phyloP scores from a whole-genome alignment of 2,797 vertebrate species.

The Buphagus erythrorhynchus region DNA sequence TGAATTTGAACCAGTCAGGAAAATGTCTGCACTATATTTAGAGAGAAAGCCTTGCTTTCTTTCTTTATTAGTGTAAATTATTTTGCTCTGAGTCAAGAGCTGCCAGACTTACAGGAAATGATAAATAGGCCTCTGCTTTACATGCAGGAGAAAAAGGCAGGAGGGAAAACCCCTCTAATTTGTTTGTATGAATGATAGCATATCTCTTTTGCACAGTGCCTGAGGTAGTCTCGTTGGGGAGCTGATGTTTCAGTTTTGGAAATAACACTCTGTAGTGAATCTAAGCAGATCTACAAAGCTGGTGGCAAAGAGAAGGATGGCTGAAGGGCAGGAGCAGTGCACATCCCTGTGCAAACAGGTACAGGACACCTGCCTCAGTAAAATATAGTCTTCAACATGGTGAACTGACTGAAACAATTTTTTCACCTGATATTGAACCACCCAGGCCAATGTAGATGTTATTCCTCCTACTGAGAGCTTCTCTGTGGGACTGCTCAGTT shows the following conservation, averaged over 20 bases:
- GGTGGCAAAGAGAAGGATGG: background rate
- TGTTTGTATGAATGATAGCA: background rate
- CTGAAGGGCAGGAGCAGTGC: background rate
- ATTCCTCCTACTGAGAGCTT: background rate
- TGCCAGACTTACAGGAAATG: slow-evolving; percentile 5
- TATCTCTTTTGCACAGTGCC: background rate
- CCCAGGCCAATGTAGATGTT: background rate
- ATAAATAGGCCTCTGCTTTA: background rate
- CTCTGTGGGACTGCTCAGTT: background rate
- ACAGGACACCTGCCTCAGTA: background rate
- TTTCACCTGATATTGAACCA: rapidly evolving
- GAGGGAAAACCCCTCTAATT: background rate
- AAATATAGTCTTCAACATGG: rapidly evolving
- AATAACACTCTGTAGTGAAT: background rate
- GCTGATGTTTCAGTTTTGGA: background rate
- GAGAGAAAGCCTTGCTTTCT: background rate
- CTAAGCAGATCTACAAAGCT: background rate
- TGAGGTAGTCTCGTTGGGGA: background rate
- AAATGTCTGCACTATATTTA: background rate
- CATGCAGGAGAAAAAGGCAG: background rate
- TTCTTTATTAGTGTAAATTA: background rate
- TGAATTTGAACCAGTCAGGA: background rate
- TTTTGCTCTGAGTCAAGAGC: slow-evolving; percentile 12
- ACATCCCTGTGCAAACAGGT: background rate
- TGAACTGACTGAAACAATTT: background rate